Evolutionary conservation across 1,140 invertebrate species (phyloP), one percentile per base, ranked within the genome.

Genomic region (Zaprionus vittiger): DNA sequence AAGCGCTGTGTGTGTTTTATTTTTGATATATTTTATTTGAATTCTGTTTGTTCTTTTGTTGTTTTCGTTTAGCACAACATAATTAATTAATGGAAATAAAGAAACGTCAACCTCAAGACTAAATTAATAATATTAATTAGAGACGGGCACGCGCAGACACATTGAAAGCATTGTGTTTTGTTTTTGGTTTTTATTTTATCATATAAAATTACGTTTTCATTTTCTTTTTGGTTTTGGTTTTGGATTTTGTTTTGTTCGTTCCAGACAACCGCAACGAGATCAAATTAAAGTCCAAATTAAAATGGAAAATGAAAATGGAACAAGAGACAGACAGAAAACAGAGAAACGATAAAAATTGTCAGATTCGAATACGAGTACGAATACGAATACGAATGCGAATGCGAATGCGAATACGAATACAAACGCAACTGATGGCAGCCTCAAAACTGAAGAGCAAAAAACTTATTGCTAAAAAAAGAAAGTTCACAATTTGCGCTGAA

Each of bases 121-220:
- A 71, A 73, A 73, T 73, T 28, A 83, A 72, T 71, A 79, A 80
- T 55, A 38, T 73, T 79, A 82, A 85, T 81, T 70, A 68, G 72
- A 85, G 72, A 57, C 83, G 64, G 78, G 77, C 76, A 76, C 76
- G 75, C 81, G 65, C 79, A 75, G 71, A 74, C 64, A 89, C 83
- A 87, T 74, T 63, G 64, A 87, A 87, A 87, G 84, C 84, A 54
- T 68, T 80, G 86, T 79, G 11, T 70, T 84, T 85, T n/a, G 17
- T 26, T 73, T 69, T 69, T 14, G 26, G 14, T 66, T 55, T 65
- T 20, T 68, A 9, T 79, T 75, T 79, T 73, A n/a, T n/a, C n/a
- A n/a, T n/a, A 77, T 52, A 80, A 68, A 76, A 74, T 70, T 55
- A 17, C 74, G 34, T 57, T 57, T 63, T 59, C 14, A 24, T 82